Evolutionary conservation across 1,140 invertebrate species (phyloP), one percentile per base, ranked within the genome.

Genomic region (Cherax quadricarinatus): DNA sequence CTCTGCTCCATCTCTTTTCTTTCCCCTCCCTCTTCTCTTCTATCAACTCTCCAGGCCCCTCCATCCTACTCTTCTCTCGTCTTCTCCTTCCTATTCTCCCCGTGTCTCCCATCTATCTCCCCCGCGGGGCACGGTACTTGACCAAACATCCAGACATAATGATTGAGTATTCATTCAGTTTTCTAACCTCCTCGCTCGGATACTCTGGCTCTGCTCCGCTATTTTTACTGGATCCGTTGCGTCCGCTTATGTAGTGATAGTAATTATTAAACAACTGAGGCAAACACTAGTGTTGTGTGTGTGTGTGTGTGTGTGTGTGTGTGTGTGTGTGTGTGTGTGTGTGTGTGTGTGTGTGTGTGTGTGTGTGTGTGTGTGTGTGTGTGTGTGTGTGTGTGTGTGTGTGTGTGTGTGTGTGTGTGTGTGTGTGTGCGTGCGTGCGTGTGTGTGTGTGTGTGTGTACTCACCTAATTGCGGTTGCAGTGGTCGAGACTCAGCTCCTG

Each of bases 281-380:
- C 70, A 75, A 75, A 10, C 16, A 10, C 9, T 6, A 9, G n/a
- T 16, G n/a, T 21, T 7, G n/a, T 7, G 24, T 30, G 70, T 75
- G 70, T 75, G 70, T 75, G 70, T 75, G 70, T 75, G 70, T 75
- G 70, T 75, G 70, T 75, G 70, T 75, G 70, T 75, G 70, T 75
- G 70, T 75, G 70, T 73, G 70, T 73, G 70, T 66, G 62, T 66
- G 62, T 66, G 62, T 66, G 62, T 66, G 57, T 60, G 57, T 60
- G 57, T 60, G 57, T 60, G 57, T 60, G 57, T 60, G 57, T 60
- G 57, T 60, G 57, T 60, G 57, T 66, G 62, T 66, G 62, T 66
- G 62, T 66, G 62, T 66, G 62, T 66, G 62, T 66, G 53, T 57
- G 53, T 57, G 53, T 57, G 53, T 57, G 53, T 57, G 53, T 57